phyloP scores from a whole-genome alignment of 2,797 vertebrate genomes.

The Australoheros facetus region DNA sequence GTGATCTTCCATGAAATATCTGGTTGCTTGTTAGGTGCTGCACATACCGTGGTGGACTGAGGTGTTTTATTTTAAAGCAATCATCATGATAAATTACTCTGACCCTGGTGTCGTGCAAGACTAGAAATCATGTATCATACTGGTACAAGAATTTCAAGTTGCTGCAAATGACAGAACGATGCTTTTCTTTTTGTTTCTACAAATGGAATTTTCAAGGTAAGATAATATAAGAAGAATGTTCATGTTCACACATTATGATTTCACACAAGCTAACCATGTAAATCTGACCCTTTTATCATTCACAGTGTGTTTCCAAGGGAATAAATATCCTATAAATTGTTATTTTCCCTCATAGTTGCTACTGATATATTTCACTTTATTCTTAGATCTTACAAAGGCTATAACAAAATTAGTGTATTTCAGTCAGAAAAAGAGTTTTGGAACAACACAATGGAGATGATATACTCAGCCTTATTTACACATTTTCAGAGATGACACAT shows the following conservation, averaged over 20 bases:
- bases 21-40: not conserved
- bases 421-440: not conserved
- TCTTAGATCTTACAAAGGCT: slow-evolving; percentile 3
- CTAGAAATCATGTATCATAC: slow-evolving; percentile 14
- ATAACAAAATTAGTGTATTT: not conserved
- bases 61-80: slow-evolving; percentile 28
- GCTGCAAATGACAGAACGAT: slow-evolving; percentile 15
- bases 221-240: not conserved
- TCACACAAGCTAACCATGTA: not conserved
- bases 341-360: not conserved
- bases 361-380: not conserved
- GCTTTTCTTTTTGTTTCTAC: not conserved
- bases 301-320: not conserved
- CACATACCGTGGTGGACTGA: not conserved
- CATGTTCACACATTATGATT: slow-evolving; percentile 13
- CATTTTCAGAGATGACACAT: slow-evolving; percentile 33
- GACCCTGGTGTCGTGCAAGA: slow-evolving; percentile 7
- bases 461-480: slow-evolving; percentile 26
- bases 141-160: slow-evolving; percentile 27
- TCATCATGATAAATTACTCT: slow-evolving; percentile 60
- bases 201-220: slow-evolving; percentile 12
- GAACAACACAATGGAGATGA: slow-evolving; percentile 5
- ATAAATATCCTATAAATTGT: not conserved
- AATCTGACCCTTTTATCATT: slow-evolving; percentile 6
- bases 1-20: slow-evolving; percentile 7